Conservation (phyloP, 2,113 vertebrate genomes). For the Vulpes ferrilata region DNA sequence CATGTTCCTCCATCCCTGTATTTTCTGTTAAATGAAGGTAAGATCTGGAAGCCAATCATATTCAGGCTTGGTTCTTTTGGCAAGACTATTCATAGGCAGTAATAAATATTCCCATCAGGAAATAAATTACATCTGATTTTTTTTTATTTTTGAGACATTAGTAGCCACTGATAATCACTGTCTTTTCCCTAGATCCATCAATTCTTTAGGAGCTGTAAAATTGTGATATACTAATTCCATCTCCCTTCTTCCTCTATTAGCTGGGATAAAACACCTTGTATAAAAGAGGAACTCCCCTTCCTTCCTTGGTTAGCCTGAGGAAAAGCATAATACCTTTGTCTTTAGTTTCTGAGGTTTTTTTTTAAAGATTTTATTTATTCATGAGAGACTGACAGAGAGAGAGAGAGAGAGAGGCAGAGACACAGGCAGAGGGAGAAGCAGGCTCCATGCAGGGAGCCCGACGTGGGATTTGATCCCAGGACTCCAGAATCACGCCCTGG, state of each 20-base stretch:
- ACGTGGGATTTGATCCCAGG: too few species aligned
- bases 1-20: background rate
- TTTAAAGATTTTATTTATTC: too few species aligned
- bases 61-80: background rate
- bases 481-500: too few species aligned
- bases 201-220: slow-evolving; percentile 25
- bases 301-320: background rate
- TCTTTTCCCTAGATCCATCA: background rate
- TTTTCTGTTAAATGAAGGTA: slow-evolving; percentile 52
- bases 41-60: background rate
- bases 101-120: background rate
- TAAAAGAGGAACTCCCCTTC: background rate
- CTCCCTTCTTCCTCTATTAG: background rate
- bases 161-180: background rate
- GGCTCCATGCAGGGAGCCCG: too few species aligned
- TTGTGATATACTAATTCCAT: background rate
- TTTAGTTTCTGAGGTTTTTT: background rate
- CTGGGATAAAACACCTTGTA: background rate
- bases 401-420: too few species aligned
- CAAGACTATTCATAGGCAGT: background rate
- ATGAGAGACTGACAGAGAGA: too few species aligned
- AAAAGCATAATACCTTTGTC: background rate
- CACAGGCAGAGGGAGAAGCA: too few species aligned
- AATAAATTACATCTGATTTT: background rate
- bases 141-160: slow-evolving; percentile 34